Base-by-base conservation (phyloP, 2,888 invertebrate genomes). In the Brachylomia viminalis region DNA sequence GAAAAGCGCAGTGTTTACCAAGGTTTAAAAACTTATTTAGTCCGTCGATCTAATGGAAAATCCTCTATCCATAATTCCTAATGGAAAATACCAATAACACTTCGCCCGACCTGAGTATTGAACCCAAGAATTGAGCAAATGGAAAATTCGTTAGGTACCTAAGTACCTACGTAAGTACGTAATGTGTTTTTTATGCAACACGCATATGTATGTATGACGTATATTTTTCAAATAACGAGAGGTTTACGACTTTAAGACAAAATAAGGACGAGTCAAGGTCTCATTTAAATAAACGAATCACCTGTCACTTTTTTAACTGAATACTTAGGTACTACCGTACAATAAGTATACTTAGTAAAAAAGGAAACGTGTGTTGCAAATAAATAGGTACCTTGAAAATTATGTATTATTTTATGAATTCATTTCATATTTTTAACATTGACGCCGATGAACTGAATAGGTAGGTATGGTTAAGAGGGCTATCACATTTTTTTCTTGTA, bases 221-320 rank as follows among this genome's bases (percentile, higher is more conserved):
- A 11, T 15, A 0, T 49, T 67, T 59, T 58, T 38, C 3, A 33
- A 64, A 68, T 38, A 79, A 38, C 15, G 38, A 58, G 27, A 27
- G 20, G 45, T 33, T 52, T 75, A 33, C 45, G 27, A n/a, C n/a
- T 49, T n/a, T 11, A 56, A 33, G 23, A 47, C 83, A n/a, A 58
- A 67, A 38, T 30, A 83, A 79, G 79, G 66, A 62, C 66, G 11
- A n/a, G 0, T n/a, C 71, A 84, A 84, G 67, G 84, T 68, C 30
- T 33, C 15, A 62, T 67, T 83, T 42, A n/a, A 33, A 49, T 58
- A 58, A 83, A 62, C 17, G 17, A 52, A 27, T 67, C n/a, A 58
- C n/a, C n/a, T 23, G 67, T 47, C 59, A 56, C 15, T 56, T 56
- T 33, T 66, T 64, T 15, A 2, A 56, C 61, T 52, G 15, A 10